Evolutionary conservation across 2,888 invertebrate genomes (phyloP).

Genomic region (Harpalus rubripes): DNA sequence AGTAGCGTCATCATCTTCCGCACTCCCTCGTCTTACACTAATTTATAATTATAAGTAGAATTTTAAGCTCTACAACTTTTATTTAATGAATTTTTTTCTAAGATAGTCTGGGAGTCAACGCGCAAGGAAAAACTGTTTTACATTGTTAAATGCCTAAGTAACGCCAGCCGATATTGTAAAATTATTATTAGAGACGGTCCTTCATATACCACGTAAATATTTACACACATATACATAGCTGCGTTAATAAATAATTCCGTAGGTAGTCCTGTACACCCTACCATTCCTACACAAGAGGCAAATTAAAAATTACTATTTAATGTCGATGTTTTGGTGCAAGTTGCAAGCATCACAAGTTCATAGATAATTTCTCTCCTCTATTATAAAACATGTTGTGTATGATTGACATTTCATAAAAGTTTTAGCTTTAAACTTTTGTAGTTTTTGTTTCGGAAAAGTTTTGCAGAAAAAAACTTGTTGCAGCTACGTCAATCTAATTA

Average conservation of each 20-base stretch:
- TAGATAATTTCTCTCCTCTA: neutral
- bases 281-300: neutral
- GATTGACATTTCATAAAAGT: conserved; percentile 22
- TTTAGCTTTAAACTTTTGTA: conserved; percentile 1
- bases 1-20: too few species aligned
- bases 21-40: too few species aligned
- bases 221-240: too few species aligned
- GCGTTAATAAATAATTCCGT: neutral
- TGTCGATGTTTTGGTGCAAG: neutral
- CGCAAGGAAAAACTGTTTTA: too few species aligned
- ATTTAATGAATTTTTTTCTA: too few species aligned
- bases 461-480: conserved; percentile 15
- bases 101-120: too few species aligned
- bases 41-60: too few species aligned
- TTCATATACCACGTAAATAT: neutral
- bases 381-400: neutral
- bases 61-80: too few species aligned
- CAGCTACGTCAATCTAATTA: conserved; percentile 26
- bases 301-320: conserved; percentile 15
- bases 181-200: neutral
- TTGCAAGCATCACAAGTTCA: neutral
- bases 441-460: neutral
- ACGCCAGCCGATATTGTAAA: too few species aligned
- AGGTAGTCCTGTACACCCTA: neutral
- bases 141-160: too few species aligned